Base-by-base conservation (phyloP, 2,113 vertebrate species). In the Crocuta crocuta region DNA sequence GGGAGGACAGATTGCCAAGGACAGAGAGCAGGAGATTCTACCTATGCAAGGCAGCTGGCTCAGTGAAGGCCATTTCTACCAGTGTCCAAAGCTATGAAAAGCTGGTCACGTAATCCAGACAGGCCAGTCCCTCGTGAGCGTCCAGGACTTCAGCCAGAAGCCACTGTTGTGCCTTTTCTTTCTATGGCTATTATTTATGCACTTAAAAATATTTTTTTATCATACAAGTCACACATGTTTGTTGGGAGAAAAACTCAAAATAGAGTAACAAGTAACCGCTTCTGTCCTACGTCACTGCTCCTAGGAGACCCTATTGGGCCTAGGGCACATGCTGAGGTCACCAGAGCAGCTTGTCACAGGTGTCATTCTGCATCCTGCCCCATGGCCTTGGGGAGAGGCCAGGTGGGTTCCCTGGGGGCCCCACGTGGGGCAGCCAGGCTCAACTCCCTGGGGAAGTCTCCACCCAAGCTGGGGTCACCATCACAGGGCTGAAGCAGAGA, bases 281-380 rank as follows among this genome's bases (percentile, higher is more conserved):
- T 16, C 45, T 73, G 53, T 31, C 39, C 91, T 33, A 39, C 48
- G 2, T 0, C 35, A 0, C 35, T 26, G n/a, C 21, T 15, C 39
- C n/a, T 0, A 10, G 58, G 61, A 82, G 31, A 26, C 2, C 21
- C 19, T 28, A 2, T 16, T 5, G 83, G 53, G 83, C 53, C 45
- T 71, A 2, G 10, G 21, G 55, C n/a, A 8, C 4, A 0, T 2
- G 4, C 53, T 39, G 50, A 74, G 48, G 31, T 24, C 35, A 28
- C 26, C 13, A 28, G 55, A 45, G 61, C 33, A 33, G 45, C 48
- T 23, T 28, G 4, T 31, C 28, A 0, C 1, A 17, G 55, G 45
- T 1, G 0, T 17, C 13, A 0, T n/a, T 23, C 73, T 45, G 1
- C 13, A 1, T 26, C 58, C 7, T 26, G 4, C 7, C 65, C 39